Percentiles rank a stretch among this genome's conserved stretches.
Evolutionary conservation across 2,888 invertebrate genomes (phyloP).

Genomic region (Pollenia amentaria): DNA sequence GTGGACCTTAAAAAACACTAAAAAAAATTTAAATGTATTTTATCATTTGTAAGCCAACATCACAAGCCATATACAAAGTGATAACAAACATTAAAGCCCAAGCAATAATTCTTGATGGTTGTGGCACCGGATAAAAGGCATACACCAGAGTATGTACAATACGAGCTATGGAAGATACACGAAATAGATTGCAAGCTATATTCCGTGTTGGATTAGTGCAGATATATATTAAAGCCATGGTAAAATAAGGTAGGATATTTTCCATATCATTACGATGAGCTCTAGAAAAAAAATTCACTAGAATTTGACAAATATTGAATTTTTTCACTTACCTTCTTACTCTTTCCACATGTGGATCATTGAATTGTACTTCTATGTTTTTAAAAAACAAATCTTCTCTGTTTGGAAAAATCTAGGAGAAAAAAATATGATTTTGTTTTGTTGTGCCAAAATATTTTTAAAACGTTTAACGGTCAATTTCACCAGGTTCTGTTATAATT

Average conservation of each 20-base stretch:
- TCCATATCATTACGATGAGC: conserved; percentile 90
- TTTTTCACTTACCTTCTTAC: conserved; percentile 73
- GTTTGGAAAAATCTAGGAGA: conserved; percentile 85
- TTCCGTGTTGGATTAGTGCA: conserved; percentile 86
- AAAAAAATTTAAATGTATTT: conserved; percentile 76
- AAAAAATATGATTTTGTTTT: neutral
- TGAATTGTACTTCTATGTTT: conserved; percentile 82
- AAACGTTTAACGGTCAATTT: too few species aligned
- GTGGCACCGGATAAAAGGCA: conserved; percentile 86
- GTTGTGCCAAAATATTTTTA: too few species aligned
- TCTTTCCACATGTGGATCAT: conserved; percentile 82
- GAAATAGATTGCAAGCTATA: conserved; percentile 86
- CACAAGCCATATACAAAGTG: conserved; percentile 85
- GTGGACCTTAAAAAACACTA: conserved; percentile 1
- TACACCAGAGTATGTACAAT: conserved; percentile 88
- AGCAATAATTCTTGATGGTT: conserved; percentile 86
- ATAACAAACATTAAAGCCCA: conserved; percentile 84
- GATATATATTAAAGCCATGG: conserved; percentile 86
- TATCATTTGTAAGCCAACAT: conserved; percentile 81
- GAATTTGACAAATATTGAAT: neutral
- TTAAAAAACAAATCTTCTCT: conserved; percentile 85
- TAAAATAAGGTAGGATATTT: conserved; percentile 88
- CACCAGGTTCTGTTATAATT: too few species aligned
- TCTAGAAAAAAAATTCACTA: conserved; percentile 82
- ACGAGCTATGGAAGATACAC: conserved; percentile 86